These are phyloP conservation scores for Adelosebastes latens DNA, from an alignment of 2,797 vertebrate species.

Conservation along the genomic window DNA sequence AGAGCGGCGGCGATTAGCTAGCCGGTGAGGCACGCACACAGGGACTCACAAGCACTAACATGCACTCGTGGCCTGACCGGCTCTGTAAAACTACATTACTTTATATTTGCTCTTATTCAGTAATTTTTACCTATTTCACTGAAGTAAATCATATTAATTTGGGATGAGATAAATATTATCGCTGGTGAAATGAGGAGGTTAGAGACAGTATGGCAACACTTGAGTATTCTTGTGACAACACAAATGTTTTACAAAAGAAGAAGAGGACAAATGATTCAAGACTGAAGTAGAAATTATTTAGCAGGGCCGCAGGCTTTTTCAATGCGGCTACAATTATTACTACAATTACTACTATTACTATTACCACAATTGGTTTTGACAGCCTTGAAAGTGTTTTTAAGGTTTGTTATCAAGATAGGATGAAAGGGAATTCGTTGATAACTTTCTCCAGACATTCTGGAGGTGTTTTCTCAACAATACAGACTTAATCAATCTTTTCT, in stretches of 20 bases:
- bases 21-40: too few relatives aligned
- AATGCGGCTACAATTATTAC: neutral
- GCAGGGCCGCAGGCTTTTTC: slow-evolving; percentile 10
- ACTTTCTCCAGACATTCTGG: neutral
- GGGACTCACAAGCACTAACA: too few relatives aligned
- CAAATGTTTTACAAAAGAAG: slow-evolving; percentile 14
- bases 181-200: neutral
- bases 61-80: too few relatives aligned
- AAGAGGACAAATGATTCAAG: slow-evolving; percentile 15
- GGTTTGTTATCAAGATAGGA: neutral
- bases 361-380: neutral
- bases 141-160: neutral
- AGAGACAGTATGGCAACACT: neutral
- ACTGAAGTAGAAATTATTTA: neutral
- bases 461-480: neutral
- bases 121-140: neutral
- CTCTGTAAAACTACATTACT: too few relatives aligned
- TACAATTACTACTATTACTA: too few relatives aligned
- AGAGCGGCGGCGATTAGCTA: too few relatives aligned
- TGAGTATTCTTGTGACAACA: neutral
- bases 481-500: neutral
- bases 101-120: too few relatives aligned
- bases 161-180: neutral
- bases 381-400: neutral
- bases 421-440: neutral